Evolutionary conservation across 2,888 invertebrate genomes (phyloP).

Genomic region (Phyto melanocephala): DNA sequence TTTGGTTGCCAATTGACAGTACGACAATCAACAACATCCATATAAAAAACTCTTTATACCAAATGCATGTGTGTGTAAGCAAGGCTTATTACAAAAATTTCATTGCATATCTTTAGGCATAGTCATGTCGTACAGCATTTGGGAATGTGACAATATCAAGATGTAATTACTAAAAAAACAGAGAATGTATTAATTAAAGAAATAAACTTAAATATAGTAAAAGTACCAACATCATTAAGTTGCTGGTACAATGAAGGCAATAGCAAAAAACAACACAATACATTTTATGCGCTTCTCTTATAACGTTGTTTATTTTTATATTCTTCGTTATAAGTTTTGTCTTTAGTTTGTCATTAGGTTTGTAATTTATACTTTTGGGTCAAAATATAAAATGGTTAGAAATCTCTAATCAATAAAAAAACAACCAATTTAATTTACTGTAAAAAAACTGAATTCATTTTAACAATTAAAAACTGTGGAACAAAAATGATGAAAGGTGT

Average conservation of each 20-base stretch:
- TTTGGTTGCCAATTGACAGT: slow-evolving; percentile 21
- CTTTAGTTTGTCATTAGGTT: too few species aligned
- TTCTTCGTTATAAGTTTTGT: too few species aligned
- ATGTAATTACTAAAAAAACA: slow-evolving; percentile 7
- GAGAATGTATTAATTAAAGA: slow-evolving; percentile 52
- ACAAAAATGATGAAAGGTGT: too few species aligned
- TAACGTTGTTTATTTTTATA: neutral
- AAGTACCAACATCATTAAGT: slow-evolving; percentile 47
- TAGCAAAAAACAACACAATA: slow-evolving; percentile 1
- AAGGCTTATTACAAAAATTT: neutral
- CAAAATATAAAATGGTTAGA: too few species aligned
- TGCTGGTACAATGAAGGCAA: slow-evolving; percentile 29
- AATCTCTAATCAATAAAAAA: too few species aligned
- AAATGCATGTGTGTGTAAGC: neutral
- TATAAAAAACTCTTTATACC: neutral
- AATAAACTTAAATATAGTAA: slow-evolving; percentile 47
- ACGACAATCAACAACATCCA: slow-evolving; percentile 6
- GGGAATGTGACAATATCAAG: neutral
- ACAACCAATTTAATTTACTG: too few species aligned
- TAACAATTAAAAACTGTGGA: too few species aligned
- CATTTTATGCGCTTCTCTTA: slow-evolving; percentile 2
- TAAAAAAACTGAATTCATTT: too few species aligned
- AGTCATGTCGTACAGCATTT: neutral
- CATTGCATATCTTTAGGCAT: slow-evolving; percentile 39
- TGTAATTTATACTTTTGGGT: too few species aligned